A percentile compares a stretch with the other conserved stretches of the same genome.
phyloP scores from a whole-genome alignment of 37 sponge, comb jelly and placozoan genomes.

The Dysidea cf. avara region DNA sequence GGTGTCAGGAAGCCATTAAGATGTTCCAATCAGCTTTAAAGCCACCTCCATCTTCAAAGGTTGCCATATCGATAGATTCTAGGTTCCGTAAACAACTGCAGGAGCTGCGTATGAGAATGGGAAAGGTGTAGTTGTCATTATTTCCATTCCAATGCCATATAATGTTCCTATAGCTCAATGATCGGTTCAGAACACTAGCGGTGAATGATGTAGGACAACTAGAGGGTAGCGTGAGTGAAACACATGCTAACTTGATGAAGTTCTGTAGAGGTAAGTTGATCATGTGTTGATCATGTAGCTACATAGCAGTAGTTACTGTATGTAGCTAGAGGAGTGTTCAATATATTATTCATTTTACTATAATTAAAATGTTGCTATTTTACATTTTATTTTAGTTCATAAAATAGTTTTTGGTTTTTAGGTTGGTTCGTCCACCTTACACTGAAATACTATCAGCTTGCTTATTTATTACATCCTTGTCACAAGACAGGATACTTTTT shows the following conservation, averaged over 20 bases:
- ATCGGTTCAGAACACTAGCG: constrained; percentile 55
- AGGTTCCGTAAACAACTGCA: constrained; percentile 65
- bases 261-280: constrained; percentile 59
- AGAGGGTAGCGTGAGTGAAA: constrained; percentile 39
- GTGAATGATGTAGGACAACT: constrained; percentile 34
- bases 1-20: constrained; percentile 34
- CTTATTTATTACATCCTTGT: neutral
- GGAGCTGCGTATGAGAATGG: constrained; percentile 49
- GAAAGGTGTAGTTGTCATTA: constrained; percentile 49
- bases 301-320: neutral
- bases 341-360: neutral
- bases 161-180: constrained; percentile 41
- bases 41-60: constrained; percentile 24
- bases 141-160: neutral
- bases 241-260: constrained; percentile 18
- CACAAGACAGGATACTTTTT: too few relatives aligned
- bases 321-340: neutral
- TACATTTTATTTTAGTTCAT: neutral
- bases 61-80: constrained; percentile 50
- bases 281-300: constrained; percentile 4
- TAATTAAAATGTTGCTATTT: neutral
- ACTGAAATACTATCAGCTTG: neutral
- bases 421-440: too few relatives aligned
- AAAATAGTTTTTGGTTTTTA: too few relatives aligned
- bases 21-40: constrained; percentile 47